Evolutionary conservation across 92 coral and sea anemone genomes (phyloP).

Genomic region (Porites lobata): DNA sequence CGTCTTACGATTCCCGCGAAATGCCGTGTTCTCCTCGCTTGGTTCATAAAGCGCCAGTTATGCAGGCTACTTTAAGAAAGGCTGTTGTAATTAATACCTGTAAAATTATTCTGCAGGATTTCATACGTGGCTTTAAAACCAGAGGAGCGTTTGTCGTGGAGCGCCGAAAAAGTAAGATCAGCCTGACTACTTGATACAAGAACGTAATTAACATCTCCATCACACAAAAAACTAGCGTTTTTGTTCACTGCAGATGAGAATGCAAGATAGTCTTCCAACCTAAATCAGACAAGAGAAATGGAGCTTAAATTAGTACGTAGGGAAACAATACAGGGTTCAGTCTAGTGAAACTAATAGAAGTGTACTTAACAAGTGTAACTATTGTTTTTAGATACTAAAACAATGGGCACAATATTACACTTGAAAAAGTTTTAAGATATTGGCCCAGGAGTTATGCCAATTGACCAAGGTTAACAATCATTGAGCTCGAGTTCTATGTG

Average conservation of each 20-base stretch:
- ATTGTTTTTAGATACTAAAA: too few relatives aligned
- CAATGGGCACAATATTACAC: too few relatives aligned
- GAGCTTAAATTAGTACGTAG: not conserved
- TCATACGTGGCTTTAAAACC: slow-evolving; percentile 3
- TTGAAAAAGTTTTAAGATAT: too few relatives aligned
- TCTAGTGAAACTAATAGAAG: too few relatives aligned
- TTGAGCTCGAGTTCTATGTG: too few relatives aligned
- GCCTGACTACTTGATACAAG: slow-evolving; percentile 5
- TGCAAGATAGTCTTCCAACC: slow-evolving; percentile 2
- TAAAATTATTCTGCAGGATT: not conserved
- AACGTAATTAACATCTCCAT: not conserved
- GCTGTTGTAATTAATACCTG: not conserved
- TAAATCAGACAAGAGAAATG: not conserved
- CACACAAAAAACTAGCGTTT: not conserved
- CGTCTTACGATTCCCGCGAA: too few relatives aligned
- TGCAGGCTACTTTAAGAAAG: not conserved
- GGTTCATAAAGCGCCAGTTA: too few relatives aligned
- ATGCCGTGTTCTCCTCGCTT: too few relatives aligned
- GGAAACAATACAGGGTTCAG: too few relatives aligned
- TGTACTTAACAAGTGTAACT: too few relatives aligned
- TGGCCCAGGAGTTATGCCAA: too few relatives aligned
- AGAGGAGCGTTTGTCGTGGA: not conserved
- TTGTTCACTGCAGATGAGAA: slow-evolving; percentile 1
- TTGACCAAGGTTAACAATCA: too few relatives aligned
- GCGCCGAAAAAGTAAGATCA: not conserved